Evolutionary conservation across 2,113 vertebrate species (phyloP), one percentile per base, ranked within the genome.

Genomic region (Salvelinus namaycush): DNA sequence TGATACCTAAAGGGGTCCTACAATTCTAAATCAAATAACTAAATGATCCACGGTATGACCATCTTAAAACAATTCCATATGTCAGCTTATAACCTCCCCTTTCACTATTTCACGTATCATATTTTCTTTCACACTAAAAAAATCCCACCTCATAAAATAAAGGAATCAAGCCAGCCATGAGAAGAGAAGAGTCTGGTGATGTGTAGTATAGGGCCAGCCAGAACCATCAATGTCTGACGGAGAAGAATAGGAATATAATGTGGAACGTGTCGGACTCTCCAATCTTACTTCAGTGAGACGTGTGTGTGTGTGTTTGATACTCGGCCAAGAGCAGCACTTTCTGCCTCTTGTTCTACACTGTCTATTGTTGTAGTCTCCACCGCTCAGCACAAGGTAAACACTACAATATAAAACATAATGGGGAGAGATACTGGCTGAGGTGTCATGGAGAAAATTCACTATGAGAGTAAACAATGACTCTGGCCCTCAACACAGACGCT

Each of bases 171-270:
- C 54, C 54, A 57, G 54, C 54, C 18, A 7, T n/a, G 16, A 34
- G 64, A 66, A 44, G 18, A 26, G 1, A n/a, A 16, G 11, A 49
- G 22, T n/a, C 8, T 24, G 20, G 7, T 26, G 18, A 27, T 31
- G 6, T 12, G 22, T 51, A 1, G 44, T 7, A 18, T 54, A n/a
- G 44, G 22, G 60, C 70, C 69, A 70, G 54, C 39, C 70, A 69
- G 73, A 39, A 80, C 73, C n/a, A 75, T 78, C 75, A 71, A 62
- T 65, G 81, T 82, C 79, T 76, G 80, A 83, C 64, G 57, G 62
- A 74, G 71, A 80, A 79, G 79, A 81, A 83, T 74, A 83, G 73
- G 76, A 75, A 31, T 24, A 13, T 82, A 80, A 86, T 81, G 60
- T 60, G 75, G 76, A 82, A 75, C 66, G 75, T 82, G 79, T 77